A percentile compares a stretch with the other conserved stretches of the same genome.
These are phyloP conservation scores for Geodia barretti DNA, from an alignment of 37 sponge, comb jelly and placozoan species.

Conservation along the genomic window DNA sequence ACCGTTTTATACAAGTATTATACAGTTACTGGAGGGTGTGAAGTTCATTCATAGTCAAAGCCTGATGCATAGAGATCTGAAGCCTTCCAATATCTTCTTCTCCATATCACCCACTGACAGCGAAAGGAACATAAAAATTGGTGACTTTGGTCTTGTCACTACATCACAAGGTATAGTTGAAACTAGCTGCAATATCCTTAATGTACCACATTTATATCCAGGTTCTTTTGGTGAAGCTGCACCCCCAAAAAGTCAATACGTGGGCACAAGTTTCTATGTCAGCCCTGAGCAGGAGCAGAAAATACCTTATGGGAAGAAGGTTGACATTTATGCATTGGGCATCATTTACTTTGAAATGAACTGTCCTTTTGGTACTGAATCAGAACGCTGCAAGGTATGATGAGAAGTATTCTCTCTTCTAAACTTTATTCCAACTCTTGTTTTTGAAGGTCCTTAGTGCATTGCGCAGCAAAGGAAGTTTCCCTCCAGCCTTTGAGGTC, in stretches of 20 bases:
- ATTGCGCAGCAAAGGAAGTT: background rate
- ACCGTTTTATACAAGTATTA: background rate
- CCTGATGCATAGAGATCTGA: constrained; percentile 80
- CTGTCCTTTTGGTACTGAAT: constrained; percentile 21
- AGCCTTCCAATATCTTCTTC: constrained; percentile 89
- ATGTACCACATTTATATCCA: too few species aligned
- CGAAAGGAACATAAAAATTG: constrained; percentile 76
- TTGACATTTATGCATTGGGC: constrained; percentile 78
- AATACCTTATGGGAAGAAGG: constrained; percentile 27
- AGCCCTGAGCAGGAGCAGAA: constrained; percentile 72
- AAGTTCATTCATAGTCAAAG: constrained; percentile 74
- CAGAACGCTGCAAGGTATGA: background rate
- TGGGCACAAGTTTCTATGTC: constrained; percentile 61
- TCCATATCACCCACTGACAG: constrained; percentile 20
- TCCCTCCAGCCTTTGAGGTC: background rate
- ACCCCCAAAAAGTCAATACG: constrained; percentile 32
- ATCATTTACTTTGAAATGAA: constrained; percentile 79
- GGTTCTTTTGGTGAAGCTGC: background rate
- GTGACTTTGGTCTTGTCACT: constrained; percentile 86
- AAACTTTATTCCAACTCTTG: background rate
- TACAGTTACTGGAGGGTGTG: constrained; percentile 74
- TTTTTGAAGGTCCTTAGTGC: background rate
- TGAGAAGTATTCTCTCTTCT: too few species aligned
- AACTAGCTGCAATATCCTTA: too few species aligned
- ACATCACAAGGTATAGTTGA: background rate